A percentile compares a stretch with the other conserved stretches of the same genome.
These are phyloP conservation scores for Nannoperca australis DNA, from an alignment of 2,797 vertebrate genomes.

Conservation along the genomic window DNA sequence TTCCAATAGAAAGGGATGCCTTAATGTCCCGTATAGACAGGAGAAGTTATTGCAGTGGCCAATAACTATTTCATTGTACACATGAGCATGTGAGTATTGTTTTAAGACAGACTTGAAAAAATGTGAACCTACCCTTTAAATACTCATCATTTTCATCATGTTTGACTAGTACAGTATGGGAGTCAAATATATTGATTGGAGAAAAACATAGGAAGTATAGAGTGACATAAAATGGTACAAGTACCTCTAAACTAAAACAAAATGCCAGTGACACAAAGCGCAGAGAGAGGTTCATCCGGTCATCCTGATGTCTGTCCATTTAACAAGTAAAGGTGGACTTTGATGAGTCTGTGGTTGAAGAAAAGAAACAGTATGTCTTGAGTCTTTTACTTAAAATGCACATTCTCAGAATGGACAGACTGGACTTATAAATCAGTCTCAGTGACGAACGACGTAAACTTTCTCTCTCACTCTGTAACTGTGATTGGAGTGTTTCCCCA, in stretches of 20 bases:
- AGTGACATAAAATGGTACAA: not conserved
- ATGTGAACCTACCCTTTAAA: not conserved
- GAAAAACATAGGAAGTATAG: not conserved
- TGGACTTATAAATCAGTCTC: slow-evolving; percentile 28
- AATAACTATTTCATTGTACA: too few relatives aligned
- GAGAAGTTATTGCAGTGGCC: not conserved
- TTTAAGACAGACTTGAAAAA: not conserved
- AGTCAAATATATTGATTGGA: not conserved
- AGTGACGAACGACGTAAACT: slow-evolving; percentile 17
- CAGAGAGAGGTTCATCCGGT: too few relatives aligned
- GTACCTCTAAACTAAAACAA: not conserved
- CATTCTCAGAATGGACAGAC: slow-evolving; percentile 3
- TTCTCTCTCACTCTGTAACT: slow-evolving; percentile 11
- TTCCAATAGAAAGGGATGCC: too few relatives aligned
- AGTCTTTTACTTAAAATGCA: slow-evolving; percentile 11
- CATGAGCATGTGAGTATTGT: too few relatives aligned
- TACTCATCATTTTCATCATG: not conserved
- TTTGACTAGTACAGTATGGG: not conserved
- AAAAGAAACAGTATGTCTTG: not conserved
- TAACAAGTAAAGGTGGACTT: not conserved
- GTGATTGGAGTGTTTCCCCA: slow-evolving; percentile 32
- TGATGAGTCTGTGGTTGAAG: slow-evolving; percentile 6
- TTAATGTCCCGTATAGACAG: too few relatives aligned
- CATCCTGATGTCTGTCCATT: too few relatives aligned
- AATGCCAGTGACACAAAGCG: not conserved